Base-by-base conservation (phyloP, 1,140 invertebrate genomes). In the Drosophila bocqueti region DNA sequence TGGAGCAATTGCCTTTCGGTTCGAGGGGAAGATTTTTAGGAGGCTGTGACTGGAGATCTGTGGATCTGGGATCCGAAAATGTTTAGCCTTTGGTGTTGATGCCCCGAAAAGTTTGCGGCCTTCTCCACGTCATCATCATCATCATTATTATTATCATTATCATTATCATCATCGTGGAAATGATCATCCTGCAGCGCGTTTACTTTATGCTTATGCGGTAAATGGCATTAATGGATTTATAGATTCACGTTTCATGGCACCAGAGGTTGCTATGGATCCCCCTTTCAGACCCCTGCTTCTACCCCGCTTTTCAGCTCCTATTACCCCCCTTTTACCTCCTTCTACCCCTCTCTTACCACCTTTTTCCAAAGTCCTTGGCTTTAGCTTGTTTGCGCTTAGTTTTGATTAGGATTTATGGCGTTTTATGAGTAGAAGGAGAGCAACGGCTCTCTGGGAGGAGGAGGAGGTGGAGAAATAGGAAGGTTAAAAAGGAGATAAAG, bases 201-300 rank as follows among this genome's bases (percentile, higher is more conserved):
- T 89, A 85, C 62, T 90, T 91, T 85, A 90, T 90, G 86, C 79
- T 90, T 91, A 91, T 90, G 86, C 86, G 72, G 86, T 91, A 79
- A 89, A 86, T 90, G 86, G 82, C 85, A 90, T 90, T 89, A 90
- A 90, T 91, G 82, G 85, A 89, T 89, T 89, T 89, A 90, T 81
- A 89, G 85, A 90, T 76, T 79, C 81, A 84, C 73, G 76, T 71
- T 79, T 55, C 77, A 26, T 75, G 68, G 76, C 63, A 76, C 50
- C 26, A 36, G 36, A 47, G 64, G 64, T 71, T 49, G 43, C 40
- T 62, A n/a, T 38, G 36, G 16, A 24, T 36, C 24, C 40, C 36
- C 43, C 36, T 29, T 29, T 16, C 6, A 49, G 42, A 18, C 46
- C 55, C 15, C 3, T 36, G 34, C 1, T 18, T 26, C 26, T 63